Conservation (phyloP, 2,888 invertebrate species). For the Amiota minor region DNA sequence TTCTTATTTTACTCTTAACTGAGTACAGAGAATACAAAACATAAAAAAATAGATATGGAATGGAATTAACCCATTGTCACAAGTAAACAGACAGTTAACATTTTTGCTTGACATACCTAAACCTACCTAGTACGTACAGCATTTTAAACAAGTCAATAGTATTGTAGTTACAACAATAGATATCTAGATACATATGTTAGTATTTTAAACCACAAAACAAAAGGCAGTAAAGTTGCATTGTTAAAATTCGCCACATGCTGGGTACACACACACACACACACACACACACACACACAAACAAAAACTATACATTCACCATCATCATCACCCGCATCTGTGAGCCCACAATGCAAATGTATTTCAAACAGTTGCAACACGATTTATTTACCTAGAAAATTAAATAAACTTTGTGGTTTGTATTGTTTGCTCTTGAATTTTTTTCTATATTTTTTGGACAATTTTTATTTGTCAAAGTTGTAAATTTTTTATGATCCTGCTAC, state of each 20-base stretch:
- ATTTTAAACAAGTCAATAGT: background rate
- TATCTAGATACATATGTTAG: background rate
- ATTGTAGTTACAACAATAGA: too few species aligned
- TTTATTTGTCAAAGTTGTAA: background rate
- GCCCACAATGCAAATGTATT: too few species aligned
- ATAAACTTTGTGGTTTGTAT: constrained; percentile 15
- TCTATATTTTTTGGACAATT: background rate
- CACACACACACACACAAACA: too few species aligned
- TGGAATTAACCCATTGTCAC: background rate
- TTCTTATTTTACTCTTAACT: too few species aligned
- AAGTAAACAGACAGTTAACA: background rate
- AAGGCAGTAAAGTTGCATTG: background rate
- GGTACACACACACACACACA: constrained; percentile 1
- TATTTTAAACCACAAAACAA: constrained; percentile 16
- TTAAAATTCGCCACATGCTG: constrained; percentile 18
- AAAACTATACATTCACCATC: background rate
- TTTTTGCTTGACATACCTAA: too few species aligned
- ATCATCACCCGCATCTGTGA: too few species aligned
- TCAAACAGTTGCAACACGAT: background rate
- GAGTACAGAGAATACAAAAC: too few species aligned
- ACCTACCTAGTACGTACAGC: background rate
- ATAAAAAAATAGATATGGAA: background rate
- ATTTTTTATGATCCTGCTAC: too few species aligned
- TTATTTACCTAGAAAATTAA: constrained; percentile 30
- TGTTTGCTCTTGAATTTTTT: constrained; percentile 8